Conservation (phyloP, 2,113 vertebrate genomes). For the Macquaria australasica region DNA sequence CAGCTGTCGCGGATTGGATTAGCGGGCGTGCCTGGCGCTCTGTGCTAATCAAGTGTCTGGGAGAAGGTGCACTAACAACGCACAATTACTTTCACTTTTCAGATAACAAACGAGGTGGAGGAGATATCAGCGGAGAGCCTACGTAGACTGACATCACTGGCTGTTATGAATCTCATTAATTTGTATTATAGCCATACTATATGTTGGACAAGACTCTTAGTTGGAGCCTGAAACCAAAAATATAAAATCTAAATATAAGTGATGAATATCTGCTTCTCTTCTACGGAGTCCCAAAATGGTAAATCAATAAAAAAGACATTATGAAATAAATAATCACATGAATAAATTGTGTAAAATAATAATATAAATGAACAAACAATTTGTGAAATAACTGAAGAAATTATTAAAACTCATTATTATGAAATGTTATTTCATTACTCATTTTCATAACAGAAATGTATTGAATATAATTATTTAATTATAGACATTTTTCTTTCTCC, state of each 20-base stretch:
- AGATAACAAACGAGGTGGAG: conserved; percentile 33
- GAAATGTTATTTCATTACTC: too few species aligned
- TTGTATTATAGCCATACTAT: background rate
- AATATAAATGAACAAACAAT: background rate
- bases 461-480: too few species aligned
- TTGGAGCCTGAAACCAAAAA: background rate
- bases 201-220: background rate
- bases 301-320: background rate
- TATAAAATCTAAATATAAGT: background rate
- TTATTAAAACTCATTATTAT: background rate
- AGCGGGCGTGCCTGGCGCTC: conserved; percentile 30
- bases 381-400: background rate
- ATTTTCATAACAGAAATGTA: too few species aligned
- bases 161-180: background rate
- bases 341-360: background rate
- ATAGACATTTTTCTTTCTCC: too few species aligned
- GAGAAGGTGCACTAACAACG: background rate
- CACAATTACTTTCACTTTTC: conserved; percentile 47
- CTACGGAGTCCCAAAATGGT: background rate
- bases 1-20: conserved; percentile 38
- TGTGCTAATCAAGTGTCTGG: conserved; percentile 26
- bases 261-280: background rate
- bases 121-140: background rate
- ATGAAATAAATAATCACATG: background rate
- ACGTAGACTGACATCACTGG: background rate